Conservation (phyloP, 1,140 invertebrate species). For the Metaphire vulgaris region DNA sequence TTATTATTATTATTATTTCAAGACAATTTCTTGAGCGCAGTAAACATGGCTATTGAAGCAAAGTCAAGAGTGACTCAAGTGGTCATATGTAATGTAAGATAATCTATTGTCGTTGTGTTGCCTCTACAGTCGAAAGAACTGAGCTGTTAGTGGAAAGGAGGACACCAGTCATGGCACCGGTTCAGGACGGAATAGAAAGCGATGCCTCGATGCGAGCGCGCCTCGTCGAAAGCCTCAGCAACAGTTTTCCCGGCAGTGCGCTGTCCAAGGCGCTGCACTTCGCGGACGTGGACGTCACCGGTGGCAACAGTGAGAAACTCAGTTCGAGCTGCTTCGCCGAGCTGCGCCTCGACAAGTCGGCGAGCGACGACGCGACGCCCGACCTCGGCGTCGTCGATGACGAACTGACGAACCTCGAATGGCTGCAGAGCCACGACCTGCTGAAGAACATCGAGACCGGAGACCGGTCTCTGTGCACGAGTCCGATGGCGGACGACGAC, state of each 20-base stretch:
- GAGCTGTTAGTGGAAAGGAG: no score
- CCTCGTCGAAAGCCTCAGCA: constrained; percentile 47
- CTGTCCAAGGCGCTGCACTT: constrained; percentile 46
- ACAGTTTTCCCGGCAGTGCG: constrained; percentile 48
- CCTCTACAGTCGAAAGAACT: no score
- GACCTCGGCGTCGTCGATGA: constrained; percentile 59
- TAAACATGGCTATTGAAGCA: no score
- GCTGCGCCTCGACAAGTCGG: constrained; percentile 43
- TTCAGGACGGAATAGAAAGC: constrained; percentile 39
- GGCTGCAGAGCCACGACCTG: constrained; percentile 79
- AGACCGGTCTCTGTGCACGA: constrained; percentile 10
- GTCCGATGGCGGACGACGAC: constrained; percentile 7
- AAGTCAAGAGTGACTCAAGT: no score
- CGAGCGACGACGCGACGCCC: constrained; percentile 28
- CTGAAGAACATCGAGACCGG: constrained; percentile 57
- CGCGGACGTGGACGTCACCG: constrained; percentile 31
- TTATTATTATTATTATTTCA: no score
- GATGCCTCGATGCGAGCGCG: constrained; percentile 47
- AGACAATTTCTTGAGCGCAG: no score
- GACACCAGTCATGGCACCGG: neutral
- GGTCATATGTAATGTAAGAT: no score
- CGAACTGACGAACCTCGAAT: constrained; percentile 76
- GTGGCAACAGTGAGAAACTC: constrained; percentile 37
- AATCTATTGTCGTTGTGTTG: no score
- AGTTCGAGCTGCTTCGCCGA: constrained; percentile 49